phyloP scores from a whole-genome alignment of 1,140 invertebrate genomes.

The Ooceraea biroi region DNA sequence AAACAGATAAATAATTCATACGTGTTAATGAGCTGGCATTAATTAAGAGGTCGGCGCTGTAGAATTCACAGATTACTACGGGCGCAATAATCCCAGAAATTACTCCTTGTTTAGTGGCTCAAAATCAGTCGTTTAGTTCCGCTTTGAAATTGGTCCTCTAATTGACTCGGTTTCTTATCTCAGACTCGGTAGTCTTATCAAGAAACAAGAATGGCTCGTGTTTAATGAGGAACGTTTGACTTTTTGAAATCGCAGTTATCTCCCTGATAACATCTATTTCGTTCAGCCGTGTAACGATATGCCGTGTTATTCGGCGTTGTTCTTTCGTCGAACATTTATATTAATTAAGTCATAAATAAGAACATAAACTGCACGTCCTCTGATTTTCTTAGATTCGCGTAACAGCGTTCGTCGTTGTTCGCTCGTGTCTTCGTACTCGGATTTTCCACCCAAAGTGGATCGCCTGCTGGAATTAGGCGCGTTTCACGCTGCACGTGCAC shows the following conservation, averaged over 20 bases:
- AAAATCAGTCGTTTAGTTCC: slow-evolving; percentile 32
- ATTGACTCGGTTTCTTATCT: slow-evolving; percentile 28
- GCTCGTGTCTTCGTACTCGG: slow-evolving; percentile 40
- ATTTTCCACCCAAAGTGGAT: slow-evolving; percentile 70
- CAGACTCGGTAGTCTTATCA: background rate
- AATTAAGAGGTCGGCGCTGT: slow-evolving; percentile 34
- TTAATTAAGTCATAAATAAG: background rate
- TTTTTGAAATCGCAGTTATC: background rate
- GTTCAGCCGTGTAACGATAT: background rate
- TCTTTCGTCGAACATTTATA: background rate
- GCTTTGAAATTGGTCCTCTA: slow-evolving; percentile 13
- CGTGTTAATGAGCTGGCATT: slow-evolving; percentile 46
- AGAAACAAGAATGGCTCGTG: background rate
- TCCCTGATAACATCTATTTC: background rate
- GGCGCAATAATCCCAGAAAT: slow-evolving; percentile 44
- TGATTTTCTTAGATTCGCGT: too few relatives aligned
- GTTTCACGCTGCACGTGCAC: slow-evolving; percentile 66
- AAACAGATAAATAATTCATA: slow-evolving; percentile 61
- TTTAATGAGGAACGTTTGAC: background rate
- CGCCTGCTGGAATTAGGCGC: slow-evolving; percentile 72
- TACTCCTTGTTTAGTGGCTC: slow-evolving; percentile 18
- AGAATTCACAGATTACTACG: slow-evolving; percentile 45
- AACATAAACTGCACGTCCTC: too few relatives aligned
- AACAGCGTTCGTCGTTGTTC: background rate
- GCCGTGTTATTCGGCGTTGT: background rate